Percentiles rank a stretch among this genome's conserved stretches.
These are phyloP conservation scores for Sipha flava DNA, from an alignment of 1,140 invertebrate genomes.

Conservation along the genomic window DNA sequence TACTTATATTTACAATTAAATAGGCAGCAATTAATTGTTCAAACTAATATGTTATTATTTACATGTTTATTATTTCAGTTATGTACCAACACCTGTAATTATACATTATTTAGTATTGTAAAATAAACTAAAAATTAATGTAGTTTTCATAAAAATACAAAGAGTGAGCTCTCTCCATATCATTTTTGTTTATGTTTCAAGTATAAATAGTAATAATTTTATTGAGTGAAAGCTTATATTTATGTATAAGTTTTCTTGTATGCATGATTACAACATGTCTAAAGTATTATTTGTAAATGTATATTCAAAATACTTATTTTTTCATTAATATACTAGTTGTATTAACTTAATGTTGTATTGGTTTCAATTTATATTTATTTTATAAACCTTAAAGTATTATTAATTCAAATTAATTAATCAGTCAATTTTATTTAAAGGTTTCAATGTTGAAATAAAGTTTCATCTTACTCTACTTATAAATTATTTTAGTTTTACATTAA, in stretches of 20 bases:
- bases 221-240: neutral
- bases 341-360: neutral
- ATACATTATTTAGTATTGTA: neutral
- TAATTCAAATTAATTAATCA: no score
- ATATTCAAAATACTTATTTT: neutral
- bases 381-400: no score
- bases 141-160: neutral
- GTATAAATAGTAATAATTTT: neutral
- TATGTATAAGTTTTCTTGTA: neutral
- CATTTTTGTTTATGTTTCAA: neutral
- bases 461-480: no score
- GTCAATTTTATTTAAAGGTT: no score
- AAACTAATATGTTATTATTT: neutral
- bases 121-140: neutral
- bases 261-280: neutral
- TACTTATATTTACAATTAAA: conserved; percentile 1
- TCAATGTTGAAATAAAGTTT: no score
- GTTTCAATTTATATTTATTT: no score
- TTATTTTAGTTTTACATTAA: no score
- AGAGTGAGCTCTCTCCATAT: neutral
- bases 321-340: neutral
- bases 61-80: neutral
- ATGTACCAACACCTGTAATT: neutral
- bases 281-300: neutral
- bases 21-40: neutral